phyloP scores from a whole-genome alignment of 2,888 invertebrate genomes.

The Drosophila colorata region DNA sequence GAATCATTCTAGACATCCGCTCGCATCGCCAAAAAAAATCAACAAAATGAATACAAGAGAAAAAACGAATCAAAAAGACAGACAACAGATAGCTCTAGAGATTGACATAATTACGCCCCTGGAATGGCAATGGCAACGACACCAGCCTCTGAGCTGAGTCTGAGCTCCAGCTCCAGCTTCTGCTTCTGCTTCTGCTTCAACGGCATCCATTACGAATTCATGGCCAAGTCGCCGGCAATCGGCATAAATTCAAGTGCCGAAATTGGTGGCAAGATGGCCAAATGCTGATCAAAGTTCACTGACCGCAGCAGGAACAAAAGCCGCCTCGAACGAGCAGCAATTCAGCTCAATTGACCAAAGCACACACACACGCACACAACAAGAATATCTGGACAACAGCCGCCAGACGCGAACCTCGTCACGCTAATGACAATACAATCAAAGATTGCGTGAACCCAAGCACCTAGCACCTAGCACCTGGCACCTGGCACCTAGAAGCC shows the following conservation, averaged over 20 bases:
- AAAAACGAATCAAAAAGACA: constrained; percentile 17
- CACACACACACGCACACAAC: too few species aligned
- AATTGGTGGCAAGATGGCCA: constrained; percentile 38
- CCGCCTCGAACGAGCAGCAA: constrained; percentile 11
- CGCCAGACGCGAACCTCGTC: constrained; percentile 38
- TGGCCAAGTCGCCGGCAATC: constrained; percentile 8
- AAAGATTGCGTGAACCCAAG: constrained; percentile 35
- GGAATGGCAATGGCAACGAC: constrained; percentile 20
- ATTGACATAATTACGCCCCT: constrained; percentile 72
- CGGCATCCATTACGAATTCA: constrained; percentile 49
- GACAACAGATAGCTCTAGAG: constrained; percentile 32
- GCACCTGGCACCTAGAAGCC: neutral
- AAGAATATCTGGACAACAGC: neutral
- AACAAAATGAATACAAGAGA: neutral
- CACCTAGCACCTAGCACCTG: constrained; percentile 1
- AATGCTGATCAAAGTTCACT: constrained; percentile 51
- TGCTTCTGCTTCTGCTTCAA: neutral
- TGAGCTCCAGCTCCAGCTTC: neutral
- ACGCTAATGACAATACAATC: constrained; percentile 74
- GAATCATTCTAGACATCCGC: constrained; percentile 43
- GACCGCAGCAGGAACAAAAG: constrained; percentile 56
- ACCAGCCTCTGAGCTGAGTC: neutral
- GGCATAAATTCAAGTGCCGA: constrained; percentile 74
- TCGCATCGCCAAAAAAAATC: constrained; percentile 10
- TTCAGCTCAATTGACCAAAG: constrained; percentile 27